A percentile compares a stretch with the other conserved stretches of the same genome.
These are phyloP conservation scores for Lordiphosa fenestrarum DNA, from an alignment of 2,888 invertebrate genomes.

Conservation along the genomic window DNA sequence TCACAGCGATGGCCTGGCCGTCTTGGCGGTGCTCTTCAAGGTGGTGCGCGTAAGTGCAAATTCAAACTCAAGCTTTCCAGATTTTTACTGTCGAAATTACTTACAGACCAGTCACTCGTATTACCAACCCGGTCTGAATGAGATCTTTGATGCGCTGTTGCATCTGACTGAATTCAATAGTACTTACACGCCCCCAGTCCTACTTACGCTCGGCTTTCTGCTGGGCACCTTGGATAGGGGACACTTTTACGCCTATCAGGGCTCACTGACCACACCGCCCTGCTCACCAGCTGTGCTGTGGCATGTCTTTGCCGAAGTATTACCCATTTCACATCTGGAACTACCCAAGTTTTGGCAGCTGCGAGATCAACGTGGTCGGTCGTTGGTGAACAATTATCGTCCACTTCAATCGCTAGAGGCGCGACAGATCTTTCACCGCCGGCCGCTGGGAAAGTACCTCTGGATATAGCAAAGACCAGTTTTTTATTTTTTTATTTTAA, in stretches of 20 bases:
- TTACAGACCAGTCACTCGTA: slow-evolving; percentile 33
- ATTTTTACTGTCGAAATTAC: not conserved
- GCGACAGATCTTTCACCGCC: slow-evolving; percentile 63
- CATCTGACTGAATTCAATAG: slow-evolving; percentile 59
- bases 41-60: slow-evolving; percentile 67
- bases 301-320: slow-evolving; percentile 84
- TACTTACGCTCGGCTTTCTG: slow-evolving; percentile 67
- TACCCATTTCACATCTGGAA: slow-evolving; percentile 79
- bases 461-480: slow-evolving; percentile 32
- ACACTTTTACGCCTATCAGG: slow-evolving; percentile 78
- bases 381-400: slow-evolving; percentile 61
- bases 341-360: slow-evolving; percentile 73
- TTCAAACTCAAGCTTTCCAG: not conserved
- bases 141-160: slow-evolving; percentile 58
- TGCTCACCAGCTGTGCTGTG: slow-evolving; percentile 87
- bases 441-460: slow-evolving; percentile 77
- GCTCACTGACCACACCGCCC: slow-evolving; percentile 88
- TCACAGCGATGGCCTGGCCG: slow-evolving; percentile 83
- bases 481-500: no score
- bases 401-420: slow-evolving; percentile 59
- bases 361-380: slow-evolving; percentile 42
- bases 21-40: slow-evolving; percentile 84
- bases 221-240: slow-evolving; percentile 65
- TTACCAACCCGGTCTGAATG: slow-evolving; percentile 60
- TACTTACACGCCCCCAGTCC: slow-evolving; percentile 46